phyloP scores from a whole-genome alignment of 2,888 invertebrate species.

The Schizaphis graminum region DNA sequence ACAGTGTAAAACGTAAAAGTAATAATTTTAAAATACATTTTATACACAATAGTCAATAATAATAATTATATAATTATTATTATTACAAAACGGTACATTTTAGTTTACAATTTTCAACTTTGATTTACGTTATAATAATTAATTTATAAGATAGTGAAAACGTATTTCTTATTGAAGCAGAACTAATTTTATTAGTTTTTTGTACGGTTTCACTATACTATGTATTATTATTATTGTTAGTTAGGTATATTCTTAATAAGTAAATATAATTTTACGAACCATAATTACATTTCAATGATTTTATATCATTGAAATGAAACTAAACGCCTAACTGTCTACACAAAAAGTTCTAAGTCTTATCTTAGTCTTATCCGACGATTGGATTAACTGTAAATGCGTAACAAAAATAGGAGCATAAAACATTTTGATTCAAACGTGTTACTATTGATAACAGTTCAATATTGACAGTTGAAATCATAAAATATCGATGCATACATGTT shows the following conservation, averaged over 20 bases:
- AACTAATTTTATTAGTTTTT: slow-evolving; percentile 29
- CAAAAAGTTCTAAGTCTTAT: background rate
- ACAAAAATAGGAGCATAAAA: background rate
- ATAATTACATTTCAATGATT: background rate
- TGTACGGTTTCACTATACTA: slow-evolving; percentile 37
- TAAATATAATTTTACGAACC: background rate
- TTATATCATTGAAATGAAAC: background rate
- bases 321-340: background rate
- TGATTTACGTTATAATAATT: slow-evolving; percentile 2
- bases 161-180: slow-evolving; percentile 1
- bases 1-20: slow-evolving; percentile 1
- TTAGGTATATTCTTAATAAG: background rate
- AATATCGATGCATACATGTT: background rate
- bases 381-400: background rate
- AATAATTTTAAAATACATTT: background rate
- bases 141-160: slow-evolving; percentile 7
- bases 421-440: background rate
- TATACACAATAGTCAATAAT: background rate
- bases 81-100: background rate
- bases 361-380: background rate
- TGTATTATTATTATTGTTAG: background rate
- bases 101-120: slow-evolving; percentile 14
- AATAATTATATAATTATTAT: background rate
- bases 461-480: background rate
- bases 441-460: background rate